Conservation (phyloP, 2,113 vertebrate species). For the Passer domesticus region DNA sequence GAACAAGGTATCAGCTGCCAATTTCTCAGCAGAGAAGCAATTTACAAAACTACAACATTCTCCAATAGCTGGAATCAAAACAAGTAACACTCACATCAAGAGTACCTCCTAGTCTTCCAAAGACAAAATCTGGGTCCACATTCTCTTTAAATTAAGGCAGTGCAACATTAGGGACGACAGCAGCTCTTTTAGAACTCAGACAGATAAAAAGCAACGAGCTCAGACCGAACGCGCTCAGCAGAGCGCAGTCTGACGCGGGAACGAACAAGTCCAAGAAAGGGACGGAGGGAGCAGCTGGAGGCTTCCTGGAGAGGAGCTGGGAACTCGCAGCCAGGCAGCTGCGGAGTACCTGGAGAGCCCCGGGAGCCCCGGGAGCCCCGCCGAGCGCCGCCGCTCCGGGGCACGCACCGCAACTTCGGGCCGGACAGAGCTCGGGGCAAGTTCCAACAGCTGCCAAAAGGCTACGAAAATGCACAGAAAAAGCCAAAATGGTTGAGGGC, state of each 20-base stretch:
- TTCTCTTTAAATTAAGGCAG: background rate
- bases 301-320: background rate
- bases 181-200: background rate
- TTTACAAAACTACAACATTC: background rate
- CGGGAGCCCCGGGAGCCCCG: background rate
- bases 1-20: background rate
- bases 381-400: background rate
- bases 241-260: background rate
- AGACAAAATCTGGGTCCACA: background rate
- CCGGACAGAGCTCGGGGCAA: background rate
- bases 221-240: background rate
- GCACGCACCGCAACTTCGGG: background rate
- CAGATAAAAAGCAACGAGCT: background rate
- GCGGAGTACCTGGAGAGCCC: fast-evolving
- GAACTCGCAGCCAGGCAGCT: background rate
- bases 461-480: background rate
- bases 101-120: background rate
- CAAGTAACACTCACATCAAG: background rate
- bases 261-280: background rate
- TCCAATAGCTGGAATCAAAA: background rate
- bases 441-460: background rate
- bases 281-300: background rate
- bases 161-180: background rate
- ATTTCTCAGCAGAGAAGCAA: background rate
- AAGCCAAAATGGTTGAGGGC: background rate